phyloP scores from a whole-genome alignment of 2,113 vertebrate genomes.

The Callopanchax toddi region DNA sequence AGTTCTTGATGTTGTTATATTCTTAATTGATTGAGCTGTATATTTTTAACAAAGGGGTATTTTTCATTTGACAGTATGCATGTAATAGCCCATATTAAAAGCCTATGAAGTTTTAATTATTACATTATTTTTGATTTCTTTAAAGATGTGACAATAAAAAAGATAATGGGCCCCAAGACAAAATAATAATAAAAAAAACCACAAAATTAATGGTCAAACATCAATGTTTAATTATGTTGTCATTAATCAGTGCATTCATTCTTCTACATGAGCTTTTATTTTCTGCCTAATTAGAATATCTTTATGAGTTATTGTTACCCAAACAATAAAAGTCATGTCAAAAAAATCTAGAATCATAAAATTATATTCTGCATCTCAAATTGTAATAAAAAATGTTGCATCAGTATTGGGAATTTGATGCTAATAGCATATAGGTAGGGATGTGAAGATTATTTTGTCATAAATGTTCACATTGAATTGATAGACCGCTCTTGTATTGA shows the following conservation, averaged over 20 bases:
- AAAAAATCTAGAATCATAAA: background rate
- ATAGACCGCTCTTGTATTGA: too few relatives aligned
- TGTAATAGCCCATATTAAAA: constrained; percentile 24
- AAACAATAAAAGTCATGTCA: constrained; percentile 11
- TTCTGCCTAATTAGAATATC: background rate
- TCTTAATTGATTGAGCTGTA: constrained; percentile 32
- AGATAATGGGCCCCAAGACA: background rate
- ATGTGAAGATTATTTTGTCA: too few relatives aligned
- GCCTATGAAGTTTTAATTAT: too few relatives aligned
- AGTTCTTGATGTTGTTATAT: constrained; percentile 17
- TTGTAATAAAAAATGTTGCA: background rate
- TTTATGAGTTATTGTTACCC: background rate
- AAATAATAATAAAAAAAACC: background rate
- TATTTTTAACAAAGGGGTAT: constrained; percentile 1
- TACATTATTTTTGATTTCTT: too few relatives aligned
- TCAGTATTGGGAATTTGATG: constrained; percentile 6
- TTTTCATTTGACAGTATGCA: constrained; percentile 15
- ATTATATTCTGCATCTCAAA: background rate
- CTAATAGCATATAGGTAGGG: background rate
- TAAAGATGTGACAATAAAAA: too few relatives aligned
- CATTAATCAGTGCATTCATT: too few relatives aligned
- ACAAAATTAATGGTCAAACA: background rate
- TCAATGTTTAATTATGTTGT: background rate
- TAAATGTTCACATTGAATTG: too few relatives aligned
- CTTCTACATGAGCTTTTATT: background rate